Evolutionary conservation across 2,888 invertebrate genomes (phyloP), one percentile per base, ranked within the genome.

Genomic region (Eupelmus urozonus): DNA sequence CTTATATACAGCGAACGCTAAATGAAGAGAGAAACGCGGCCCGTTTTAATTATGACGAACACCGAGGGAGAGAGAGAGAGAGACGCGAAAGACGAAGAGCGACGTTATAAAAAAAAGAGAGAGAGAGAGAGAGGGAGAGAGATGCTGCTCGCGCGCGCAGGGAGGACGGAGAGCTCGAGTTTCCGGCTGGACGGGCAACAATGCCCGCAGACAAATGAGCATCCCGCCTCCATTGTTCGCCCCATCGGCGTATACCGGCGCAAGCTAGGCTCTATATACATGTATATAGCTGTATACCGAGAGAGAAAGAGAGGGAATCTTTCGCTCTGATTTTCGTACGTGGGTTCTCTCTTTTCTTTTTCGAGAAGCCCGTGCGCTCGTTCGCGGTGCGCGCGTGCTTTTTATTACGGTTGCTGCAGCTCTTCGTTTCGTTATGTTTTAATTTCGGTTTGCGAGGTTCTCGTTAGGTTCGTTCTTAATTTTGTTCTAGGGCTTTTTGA

Each of bases 181-280:
- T 88, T 89, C 89, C 86, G 86, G 84, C 85, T 85, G 88, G 85
- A 84, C 86, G 85, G 86, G 85, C 88, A 89, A 89, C 88, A 88
- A 89, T 89, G 86, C 88, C 86, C 86, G 88, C 88, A 89, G 89
- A 89, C 89, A 89, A 89, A 89, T 89, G 89, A 89, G 89, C 89
- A 89, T 88, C 88, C 89, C 88, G 88, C 88, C 88, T 88, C 87
- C 87, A 89, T 89, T 89, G 89, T 89, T 89, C 87, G 86, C 72
- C 66, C 53, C 73, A 57, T 76, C 74, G 66, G 42, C 66, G 42
- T 0, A 2, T 74, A 34, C 67, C 34, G 34, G 34, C 34, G 34
- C 34, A 34, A 53, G 72, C 63, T 40, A 34, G 57, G 45, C 27
- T 13, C 66, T 20, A 59, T 51, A 42, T 55, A 62, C 16, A 34